Conservation (phyloP, 2,888 invertebrate genomes). For the Caenorhabditis becei region DNA sequence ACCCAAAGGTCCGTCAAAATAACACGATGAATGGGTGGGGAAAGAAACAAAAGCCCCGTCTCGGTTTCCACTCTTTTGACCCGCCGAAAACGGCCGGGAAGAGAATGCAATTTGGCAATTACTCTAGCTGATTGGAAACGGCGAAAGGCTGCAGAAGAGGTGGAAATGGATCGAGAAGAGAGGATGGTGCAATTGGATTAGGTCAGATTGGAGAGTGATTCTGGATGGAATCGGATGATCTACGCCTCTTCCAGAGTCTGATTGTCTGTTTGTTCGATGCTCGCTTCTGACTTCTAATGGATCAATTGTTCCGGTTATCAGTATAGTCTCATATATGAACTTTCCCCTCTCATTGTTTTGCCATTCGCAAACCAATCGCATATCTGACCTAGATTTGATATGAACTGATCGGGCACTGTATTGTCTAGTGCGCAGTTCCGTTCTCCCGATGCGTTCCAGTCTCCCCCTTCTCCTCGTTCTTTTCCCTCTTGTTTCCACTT, state of each 20-base stretch:
- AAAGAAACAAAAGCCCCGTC: constrained; percentile 26
- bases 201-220: too few relatives aligned
- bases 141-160: not conserved
- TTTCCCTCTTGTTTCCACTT: not conserved
- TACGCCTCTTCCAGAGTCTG: too few relatives aligned
- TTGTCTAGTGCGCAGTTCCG: not conserved
- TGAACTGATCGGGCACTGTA: not conserved
- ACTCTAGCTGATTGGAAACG: not conserved
- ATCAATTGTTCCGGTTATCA: too few relatives aligned
- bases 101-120: not conserved
- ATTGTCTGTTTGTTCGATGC: too few relatives aligned
- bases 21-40: not conserved
- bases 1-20: not conserved
- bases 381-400: not conserved
- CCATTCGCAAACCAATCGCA: not conserved
- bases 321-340: too few relatives aligned
- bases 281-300: too few relatives aligned
- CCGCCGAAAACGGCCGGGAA: too few relatives aligned
- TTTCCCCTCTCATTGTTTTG: not conserved
- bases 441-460: not conserved
- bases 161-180: too few relatives aligned
- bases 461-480: not conserved
- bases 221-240: too few relatives aligned
- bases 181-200: too few relatives aligned
- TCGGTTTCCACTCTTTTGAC: too few relatives aligned